These are phyloP conservation scores for Anas flavirostris DNA, from an alignment of 2,797 vertebrate species.

Conservation along the genomic window DNA sequence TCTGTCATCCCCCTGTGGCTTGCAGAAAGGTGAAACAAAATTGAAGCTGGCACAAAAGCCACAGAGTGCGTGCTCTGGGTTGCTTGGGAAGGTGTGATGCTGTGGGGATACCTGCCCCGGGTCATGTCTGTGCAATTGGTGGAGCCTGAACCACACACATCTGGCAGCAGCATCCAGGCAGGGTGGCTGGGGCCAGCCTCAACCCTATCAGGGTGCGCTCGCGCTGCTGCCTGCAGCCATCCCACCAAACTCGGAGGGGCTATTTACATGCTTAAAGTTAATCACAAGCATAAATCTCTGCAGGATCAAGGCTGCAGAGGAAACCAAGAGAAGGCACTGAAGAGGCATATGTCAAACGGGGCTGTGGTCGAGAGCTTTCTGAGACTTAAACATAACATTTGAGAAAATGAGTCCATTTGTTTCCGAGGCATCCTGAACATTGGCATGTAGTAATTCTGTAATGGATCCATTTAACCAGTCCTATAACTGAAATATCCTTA, in stretches of 20 bases:
- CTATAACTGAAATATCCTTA: conserved; percentile 37
- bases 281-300: conserved; percentile 16
- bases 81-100: neutral
- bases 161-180: neutral
- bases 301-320: conserved; percentile 22
- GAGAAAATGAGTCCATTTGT: conserved; percentile 51
- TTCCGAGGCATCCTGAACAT: conserved; percentile 25
- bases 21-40: conserved; percentile 36
- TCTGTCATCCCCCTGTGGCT: conserved; percentile 1
- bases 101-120: neutral
- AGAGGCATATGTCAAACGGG: neutral
- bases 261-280: conserved; percentile 33
- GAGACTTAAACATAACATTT: conserved; percentile 50
- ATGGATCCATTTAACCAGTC: conserved; percentile 32
- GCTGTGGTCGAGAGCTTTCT: conserved; percentile 10
- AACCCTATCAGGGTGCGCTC: neutral
- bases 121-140: neutral
- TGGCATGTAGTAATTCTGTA: conserved; percentile 26
- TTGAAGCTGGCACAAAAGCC: conserved; percentile 45
- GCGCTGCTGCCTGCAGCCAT: neutral
- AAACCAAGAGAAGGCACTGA: conserved; percentile 10
- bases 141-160: neutral
- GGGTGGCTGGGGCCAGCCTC: neutral
- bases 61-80: neutral
- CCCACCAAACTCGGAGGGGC: neutral